A percentile compares a stretch with the other conserved stretches of the same genome.
Conservation (phyloP, 2,113 vertebrate species). For the Apistogramma diplotaenia region DNA sequence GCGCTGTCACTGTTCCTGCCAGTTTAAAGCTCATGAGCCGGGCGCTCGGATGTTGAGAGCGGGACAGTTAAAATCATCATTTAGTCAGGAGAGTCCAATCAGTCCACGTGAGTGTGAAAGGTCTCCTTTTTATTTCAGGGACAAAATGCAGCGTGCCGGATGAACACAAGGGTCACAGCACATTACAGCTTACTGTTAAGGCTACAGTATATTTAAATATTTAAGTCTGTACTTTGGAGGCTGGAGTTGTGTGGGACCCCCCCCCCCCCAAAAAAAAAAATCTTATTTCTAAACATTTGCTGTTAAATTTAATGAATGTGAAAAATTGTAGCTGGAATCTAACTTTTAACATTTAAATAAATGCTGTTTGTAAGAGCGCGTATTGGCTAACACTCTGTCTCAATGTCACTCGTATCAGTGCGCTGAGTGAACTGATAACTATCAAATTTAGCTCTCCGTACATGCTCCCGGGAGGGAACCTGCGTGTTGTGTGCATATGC, state of each 20-base stretch:
- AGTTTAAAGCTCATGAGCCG: neutral
- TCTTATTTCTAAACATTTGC: neutral
- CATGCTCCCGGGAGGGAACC: conserved; percentile 10
- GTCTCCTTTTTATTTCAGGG: neutral
- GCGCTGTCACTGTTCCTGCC: neutral
- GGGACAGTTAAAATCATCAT: neutral
- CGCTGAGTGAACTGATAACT: neutral
- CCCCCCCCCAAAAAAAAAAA: too few relatives aligned
- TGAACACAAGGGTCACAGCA: neutral
- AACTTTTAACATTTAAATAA: conserved; percentile 2
- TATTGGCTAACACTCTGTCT: neutral
- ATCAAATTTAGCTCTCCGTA: neutral
- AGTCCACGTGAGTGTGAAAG: neutral
- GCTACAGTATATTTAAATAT: neutral
- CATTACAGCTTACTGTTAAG: neutral
- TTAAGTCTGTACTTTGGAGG: neutral
- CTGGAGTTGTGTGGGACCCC: neutral
- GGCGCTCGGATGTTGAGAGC: neutral
- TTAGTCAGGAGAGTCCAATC: neutral
- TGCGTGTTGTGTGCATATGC: conserved; percentile 41
- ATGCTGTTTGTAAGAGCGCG: neutral
- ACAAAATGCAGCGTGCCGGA: neutral
- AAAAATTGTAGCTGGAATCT: neutral
- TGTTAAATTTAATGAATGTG: neutral
- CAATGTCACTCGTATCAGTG: neutral